Conservation (phyloP, 2,113 vertebrate species). For the Grammomys dolichurus region DNA sequence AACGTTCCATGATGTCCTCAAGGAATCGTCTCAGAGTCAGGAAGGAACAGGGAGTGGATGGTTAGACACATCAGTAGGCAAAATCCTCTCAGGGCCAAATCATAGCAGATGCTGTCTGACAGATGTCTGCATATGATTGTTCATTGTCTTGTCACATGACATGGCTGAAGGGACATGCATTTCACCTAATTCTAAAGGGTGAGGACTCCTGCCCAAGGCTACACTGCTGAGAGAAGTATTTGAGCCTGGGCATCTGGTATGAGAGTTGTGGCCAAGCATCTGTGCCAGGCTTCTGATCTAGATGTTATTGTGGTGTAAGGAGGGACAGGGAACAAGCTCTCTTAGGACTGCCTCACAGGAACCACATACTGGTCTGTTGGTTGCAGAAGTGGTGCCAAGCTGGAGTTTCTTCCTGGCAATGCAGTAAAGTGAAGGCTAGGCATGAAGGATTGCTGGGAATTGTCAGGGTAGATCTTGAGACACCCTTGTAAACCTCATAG, state of each 20-base stretch:
- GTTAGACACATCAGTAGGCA: background rate
- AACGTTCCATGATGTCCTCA: too few species aligned
- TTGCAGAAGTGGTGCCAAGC: background rate
- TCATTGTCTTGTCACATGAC: background rate
- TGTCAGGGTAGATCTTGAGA: background rate
- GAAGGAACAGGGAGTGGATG: background rate
- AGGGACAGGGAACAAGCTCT: background rate
- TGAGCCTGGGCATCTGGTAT: background rate
- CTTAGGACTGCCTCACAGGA: background rate
- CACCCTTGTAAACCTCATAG: background rate
- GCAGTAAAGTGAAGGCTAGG: background rate
- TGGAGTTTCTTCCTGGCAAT: background rate
- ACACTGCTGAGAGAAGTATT: background rate
- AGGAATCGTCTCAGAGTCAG: background rate
- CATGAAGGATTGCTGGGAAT: background rate
- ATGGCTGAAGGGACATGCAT: background rate
- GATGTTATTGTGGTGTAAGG: background rate
- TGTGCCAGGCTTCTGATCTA: background rate
- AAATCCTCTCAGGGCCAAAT: background rate
- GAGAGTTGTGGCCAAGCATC: background rate
- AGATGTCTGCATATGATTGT: background rate
- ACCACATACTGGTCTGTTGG: background rate
- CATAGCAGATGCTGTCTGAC: background rate
- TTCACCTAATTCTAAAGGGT: background rate
- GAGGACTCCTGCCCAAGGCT: background rate